Evolutionary conservation across 2,888 invertebrate species (phyloP), one percentile per base, ranked within the genome.

Genomic region (Pristionchus fissidentatus): DNA sequence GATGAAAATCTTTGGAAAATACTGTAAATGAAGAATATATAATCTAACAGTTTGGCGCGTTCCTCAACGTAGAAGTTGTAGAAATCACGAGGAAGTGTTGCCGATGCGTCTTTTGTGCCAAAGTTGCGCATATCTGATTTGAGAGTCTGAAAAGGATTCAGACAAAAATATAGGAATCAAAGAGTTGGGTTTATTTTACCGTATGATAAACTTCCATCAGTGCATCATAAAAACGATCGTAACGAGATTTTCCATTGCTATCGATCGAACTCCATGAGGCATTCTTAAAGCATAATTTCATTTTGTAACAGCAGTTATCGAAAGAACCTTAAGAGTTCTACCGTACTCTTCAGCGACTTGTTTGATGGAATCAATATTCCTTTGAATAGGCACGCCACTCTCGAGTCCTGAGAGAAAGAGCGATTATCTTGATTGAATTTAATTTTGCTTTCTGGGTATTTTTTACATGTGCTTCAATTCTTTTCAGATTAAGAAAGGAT

Each of bases 61-160:
- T 70, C 70, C n/a, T 70, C 70, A 8, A 41, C 10, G 15, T 70
- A 70, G 26, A 43, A 70, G 41, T 70, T 70, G 41, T 70, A 70
- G 26, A 70, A 70, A 15, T 70, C 32, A 3, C 19, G 38, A 5
- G 70, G 19, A 5, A 70, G 43, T 13, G 41, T 70, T 13, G 15
- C 10, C 10, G 70, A 41, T 8, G 70, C 3, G 4, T 41, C 13
- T 32, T 41, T 4, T 13, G 43, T 26, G 38, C 41, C 41, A 26
- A 41, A 4, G 15, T 43, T 70, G 43, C n/a, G n/a, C n/a, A 70
- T 38, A 26, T 26, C n/a, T 8, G 70, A 70, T 1, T 70, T 38
- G 10, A 70, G 70, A 15, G n/a, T 8, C 70, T 66, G 38, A 19
- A 60, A 60, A 7, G n/a, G 7, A 3, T 1, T 66, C 22, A n/a